Percentiles rank a stretch among this genome's conserved stretches.
Conservation (phyloP, 2,888 invertebrate genomes). For the Exocentrus adspersus region DNA sequence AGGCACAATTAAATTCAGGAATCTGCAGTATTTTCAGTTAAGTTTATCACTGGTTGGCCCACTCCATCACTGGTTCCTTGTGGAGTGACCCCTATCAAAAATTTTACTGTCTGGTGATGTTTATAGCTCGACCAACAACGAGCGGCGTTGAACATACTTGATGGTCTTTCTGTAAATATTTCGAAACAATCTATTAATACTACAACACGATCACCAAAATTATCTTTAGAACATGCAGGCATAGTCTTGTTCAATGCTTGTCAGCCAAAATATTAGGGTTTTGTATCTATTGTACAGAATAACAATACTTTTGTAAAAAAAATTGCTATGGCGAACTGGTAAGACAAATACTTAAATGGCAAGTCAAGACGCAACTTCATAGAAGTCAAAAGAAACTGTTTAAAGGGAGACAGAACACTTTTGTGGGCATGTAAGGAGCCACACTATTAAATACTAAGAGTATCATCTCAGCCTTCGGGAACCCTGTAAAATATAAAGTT, state of each 20-base stretch:
- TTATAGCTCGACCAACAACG: slow-evolving; percentile 9
- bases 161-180: too few species aligned
- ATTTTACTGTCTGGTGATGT: slow-evolving; percentile 6
- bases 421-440: slow-evolving; percentile 6
- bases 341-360: too few species aligned
- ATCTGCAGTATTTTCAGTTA: slow-evolving; percentile 13
- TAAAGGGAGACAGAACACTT: slow-evolving; percentile 19
- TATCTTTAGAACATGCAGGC: too few species aligned
- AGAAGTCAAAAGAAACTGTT: not conserved
- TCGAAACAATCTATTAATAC: too few species aligned
- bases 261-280: too few species aligned
- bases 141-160: slow-evolving; percentile 8
- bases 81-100: slow-evolving; percentile 17
- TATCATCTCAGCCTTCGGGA: slow-evolving; percentile 18
- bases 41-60: slow-evolving; percentile 18
- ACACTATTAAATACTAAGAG: slow-evolving; percentile 21
- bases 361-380: too few species aligned
- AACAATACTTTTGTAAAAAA: too few species aligned
- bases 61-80: slow-evolving; percentile 15
- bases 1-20: slow-evolving; percentile 16
- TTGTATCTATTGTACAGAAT: too few species aligned
- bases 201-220: too few species aligned
- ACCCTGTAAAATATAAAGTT: slow-evolving; percentile 6
- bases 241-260: too few species aligned
- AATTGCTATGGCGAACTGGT: too few species aligned